Percentiles rank a stretch among this genome's conserved stretches.
phyloP scores from a whole-genome alignment of 2,797 vertebrate genomes.

The Myiotriccus ornatus region DNA sequence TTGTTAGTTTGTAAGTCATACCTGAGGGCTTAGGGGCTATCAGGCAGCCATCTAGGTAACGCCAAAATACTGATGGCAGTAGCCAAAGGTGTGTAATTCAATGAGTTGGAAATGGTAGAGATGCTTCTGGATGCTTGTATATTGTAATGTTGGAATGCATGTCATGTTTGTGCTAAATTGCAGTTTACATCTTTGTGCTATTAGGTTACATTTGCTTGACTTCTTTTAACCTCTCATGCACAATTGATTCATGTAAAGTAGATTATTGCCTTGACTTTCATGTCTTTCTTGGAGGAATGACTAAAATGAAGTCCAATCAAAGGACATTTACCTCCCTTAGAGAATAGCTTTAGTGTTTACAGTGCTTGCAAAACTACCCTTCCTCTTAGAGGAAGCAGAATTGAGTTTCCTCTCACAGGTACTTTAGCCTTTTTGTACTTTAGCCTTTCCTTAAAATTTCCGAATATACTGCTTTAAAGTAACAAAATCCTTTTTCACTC shows the following conservation, averaged over 20 bases:
- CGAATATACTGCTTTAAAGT: constrained; percentile 30
- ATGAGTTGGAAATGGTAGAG: neutral
- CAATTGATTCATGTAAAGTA: neutral
- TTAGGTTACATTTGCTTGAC: constrained; percentile 13
- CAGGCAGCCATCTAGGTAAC: neutral
- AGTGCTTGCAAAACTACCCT: constrained; percentile 12
- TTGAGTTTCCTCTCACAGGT: constrained; percentile 1
- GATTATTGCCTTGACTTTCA: constrained; percentile 9
- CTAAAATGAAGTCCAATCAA: constrained; percentile 25
- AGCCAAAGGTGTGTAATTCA: neutral
- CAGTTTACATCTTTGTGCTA: neutral
- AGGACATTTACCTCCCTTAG: neutral
- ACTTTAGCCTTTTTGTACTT: constrained; percentile 19
- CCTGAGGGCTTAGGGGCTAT: neutral
- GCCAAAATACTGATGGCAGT: neutral
- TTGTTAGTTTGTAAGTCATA: neutral
- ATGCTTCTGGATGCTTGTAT: neutral
- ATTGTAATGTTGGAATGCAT: neutral
- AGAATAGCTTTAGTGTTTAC: neutral
- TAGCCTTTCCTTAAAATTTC: constrained; percentile 35
- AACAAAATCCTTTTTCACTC: constrained; percentile 7
- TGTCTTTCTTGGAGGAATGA: neutral
- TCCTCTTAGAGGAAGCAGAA: neutral
- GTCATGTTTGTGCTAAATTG: neutral
- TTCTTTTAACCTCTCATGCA: constrained; percentile 21